Percentiles rank a stretch among this genome's conserved stretches.
Evolutionary conservation across 2,113 vertebrate genomes (phyloP).

Genomic region (Solea senegalensis): DNA sequence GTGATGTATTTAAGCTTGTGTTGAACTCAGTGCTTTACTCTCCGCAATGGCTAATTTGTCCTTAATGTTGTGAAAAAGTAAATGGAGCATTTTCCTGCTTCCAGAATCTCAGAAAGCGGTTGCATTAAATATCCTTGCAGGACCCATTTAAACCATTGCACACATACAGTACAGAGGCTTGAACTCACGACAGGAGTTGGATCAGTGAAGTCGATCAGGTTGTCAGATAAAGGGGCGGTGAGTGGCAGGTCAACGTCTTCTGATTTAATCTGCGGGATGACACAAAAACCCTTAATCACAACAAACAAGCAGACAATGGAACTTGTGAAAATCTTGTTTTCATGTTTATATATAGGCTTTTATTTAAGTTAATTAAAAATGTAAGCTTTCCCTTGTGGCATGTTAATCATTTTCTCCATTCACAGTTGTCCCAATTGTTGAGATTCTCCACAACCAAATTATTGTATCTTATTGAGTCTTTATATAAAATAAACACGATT

Average conservation of each 20-base stretch:
- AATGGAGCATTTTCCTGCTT: no score
- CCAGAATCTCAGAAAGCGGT: no score
- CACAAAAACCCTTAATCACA: background rate
- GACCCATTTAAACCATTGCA: background rate
- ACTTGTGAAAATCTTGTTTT: background rate
- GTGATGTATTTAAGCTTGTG: no score
- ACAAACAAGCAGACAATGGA: background rate
- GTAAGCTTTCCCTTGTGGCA: no score
- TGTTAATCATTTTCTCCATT: no score
- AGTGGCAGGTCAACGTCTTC: slow-evolving; percentile 84
- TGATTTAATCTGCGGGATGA: slow-evolving; percentile 79
- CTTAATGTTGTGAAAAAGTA: no score
- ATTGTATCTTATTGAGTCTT: no score
- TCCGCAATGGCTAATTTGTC: background rate
- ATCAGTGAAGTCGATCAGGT: slow-evolving; percentile 95
- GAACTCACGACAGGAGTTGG: slow-evolving; percentile 82
- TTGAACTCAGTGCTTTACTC: background rate
- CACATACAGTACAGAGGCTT: background rate
- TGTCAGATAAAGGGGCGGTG: slow-evolving; percentile 81
- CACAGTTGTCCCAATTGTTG: no score
- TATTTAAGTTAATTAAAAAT: no score
- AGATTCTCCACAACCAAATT: no score
- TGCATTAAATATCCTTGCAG: background rate
- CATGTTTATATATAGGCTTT: no score
- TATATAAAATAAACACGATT: no score